Percentiles rank a stretch among this genome's conserved stretches.
These are phyloP conservation scores for Carposina sasakii DNA, from an alignment of 1,140 invertebrate species.

Conservation along the genomic window DNA sequence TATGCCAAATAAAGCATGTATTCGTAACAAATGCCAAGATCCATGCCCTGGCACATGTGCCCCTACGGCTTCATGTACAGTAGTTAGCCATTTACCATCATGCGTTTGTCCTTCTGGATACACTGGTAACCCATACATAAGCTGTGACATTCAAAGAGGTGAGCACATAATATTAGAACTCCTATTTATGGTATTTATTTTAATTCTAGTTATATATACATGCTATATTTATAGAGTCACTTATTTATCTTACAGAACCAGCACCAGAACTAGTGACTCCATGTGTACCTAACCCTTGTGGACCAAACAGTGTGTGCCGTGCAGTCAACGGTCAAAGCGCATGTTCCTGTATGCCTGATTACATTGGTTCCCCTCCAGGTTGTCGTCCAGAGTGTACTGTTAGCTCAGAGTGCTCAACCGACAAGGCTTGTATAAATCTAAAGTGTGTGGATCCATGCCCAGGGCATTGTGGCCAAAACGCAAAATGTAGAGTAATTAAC, in stretches of 20 bases:
- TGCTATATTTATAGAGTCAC: background rate
- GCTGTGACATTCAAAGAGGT: conserved; percentile 65
- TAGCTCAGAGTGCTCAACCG: conserved; percentile 79
- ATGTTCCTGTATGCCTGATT: conserved; percentile 82
- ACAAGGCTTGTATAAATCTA: conserved; percentile 77
- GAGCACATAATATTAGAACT: conserved; percentile 12
- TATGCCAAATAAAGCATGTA: conserved; percentile 78
- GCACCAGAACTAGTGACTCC: conserved; percentile 62
- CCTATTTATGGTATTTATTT: conserved; percentile 37
- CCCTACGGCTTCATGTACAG: conserved; percentile 80
- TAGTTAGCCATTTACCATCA: conserved; percentile 80
- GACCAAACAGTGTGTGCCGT: conserved; percentile 81
- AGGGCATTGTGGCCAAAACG: conserved; percentile 82
- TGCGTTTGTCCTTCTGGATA: conserved; percentile 81
- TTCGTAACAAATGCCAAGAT: conserved; percentile 80
- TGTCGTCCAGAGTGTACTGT: conserved; percentile 82
- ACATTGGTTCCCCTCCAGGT: conserved; percentile 80
- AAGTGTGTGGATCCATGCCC: conserved; percentile 81
- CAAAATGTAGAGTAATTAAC: conserved; percentile 83
- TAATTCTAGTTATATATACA: conserved; percentile 16
- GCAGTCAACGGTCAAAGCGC: conserved; percentile 77
- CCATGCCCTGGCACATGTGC: conserved; percentile 83
- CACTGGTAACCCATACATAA: conserved; percentile 77
- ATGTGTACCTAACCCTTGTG: conserved; percentile 80
- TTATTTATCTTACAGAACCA: conserved; percentile 27